Percentiles rank a stretch among this genome's conserved stretches.
These are phyloP conservation scores for Archips crataeganus DNA, from an alignment of 2,888 invertebrate genomes.

Conservation along the genomic window DNA sequence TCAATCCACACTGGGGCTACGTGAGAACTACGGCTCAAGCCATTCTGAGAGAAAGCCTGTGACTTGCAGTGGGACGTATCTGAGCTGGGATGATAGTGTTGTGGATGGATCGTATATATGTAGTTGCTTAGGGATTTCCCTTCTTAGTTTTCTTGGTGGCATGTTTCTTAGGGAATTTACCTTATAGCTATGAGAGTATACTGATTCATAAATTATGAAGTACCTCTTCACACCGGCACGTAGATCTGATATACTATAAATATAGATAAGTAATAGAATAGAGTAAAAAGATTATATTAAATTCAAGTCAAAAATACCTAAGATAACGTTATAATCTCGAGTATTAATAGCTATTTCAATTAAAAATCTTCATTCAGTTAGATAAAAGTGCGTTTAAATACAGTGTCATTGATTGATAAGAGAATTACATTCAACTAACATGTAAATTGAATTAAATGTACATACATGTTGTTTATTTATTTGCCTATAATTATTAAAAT, in stretches of 20 bases:
- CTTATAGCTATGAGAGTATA: not conserved
- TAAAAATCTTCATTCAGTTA: slow-evolving; percentile 2
- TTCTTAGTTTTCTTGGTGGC: not conserved
- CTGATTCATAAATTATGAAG: not conserved
- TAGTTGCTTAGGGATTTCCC: not conserved
- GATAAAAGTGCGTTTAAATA: not conserved
- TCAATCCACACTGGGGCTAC: no score
- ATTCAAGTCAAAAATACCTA: not conserved
- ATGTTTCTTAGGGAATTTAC: not conserved
- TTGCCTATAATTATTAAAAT: not conserved
- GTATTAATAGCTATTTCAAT: slow-evolving; percentile 1
- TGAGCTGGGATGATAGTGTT: not conserved
- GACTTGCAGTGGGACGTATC: no score
- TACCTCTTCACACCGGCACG: not conserved
- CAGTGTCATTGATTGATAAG: not conserved
- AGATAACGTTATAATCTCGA: not conserved
- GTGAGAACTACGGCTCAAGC: no score
- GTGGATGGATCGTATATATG: not conserved
- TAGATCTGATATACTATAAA: not conserved
- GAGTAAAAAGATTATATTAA: not conserved
- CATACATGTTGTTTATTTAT: not conserved
- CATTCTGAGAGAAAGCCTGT: no score
- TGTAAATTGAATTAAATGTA: not conserved
- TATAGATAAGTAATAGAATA: not conserved
- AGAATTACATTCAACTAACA: not conserved